A percentile compares a stretch with the other conserved stretches of the same genome.
phyloP scores from a whole-genome alignment of 2,113 vertebrate species.

The Laticauda colubrina region DNA sequence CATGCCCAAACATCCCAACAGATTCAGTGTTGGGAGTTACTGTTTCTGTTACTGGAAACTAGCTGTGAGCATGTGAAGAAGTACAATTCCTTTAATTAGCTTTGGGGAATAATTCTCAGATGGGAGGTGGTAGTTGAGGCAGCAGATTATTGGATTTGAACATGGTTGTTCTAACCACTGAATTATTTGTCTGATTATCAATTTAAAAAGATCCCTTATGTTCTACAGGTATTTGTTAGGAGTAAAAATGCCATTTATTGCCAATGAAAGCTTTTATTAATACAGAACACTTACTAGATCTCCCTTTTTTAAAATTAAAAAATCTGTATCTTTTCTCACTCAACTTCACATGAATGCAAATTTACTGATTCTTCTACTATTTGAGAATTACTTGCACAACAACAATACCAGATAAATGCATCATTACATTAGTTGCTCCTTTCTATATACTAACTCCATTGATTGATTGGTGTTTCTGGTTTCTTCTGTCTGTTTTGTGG shows the following conservation, averaged over 20 bases:
- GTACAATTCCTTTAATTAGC: not conserved
- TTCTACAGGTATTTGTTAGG: not conserved
- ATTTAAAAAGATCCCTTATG: not conserved
- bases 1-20: not conserved
- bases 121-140: not conserved
- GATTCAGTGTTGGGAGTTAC: not conserved
- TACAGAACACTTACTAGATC: not conserved
- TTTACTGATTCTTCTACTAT: not conserved
- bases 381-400: not conserved
- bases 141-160: not conserved
- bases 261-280: not conserved
- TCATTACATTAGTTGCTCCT: not conserved
- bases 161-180: not conserved
- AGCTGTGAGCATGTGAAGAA: not conserved
- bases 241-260: not conserved
- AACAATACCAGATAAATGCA: not conserved
- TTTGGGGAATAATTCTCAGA: not conserved
- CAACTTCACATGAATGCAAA: not conserved
- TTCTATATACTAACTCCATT: not conserved
- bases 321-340: not conserved
- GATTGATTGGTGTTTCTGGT: too few species aligned
- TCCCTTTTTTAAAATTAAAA: not conserved
- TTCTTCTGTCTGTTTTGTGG: too few species aligned
- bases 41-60: not conserved
- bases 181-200: not conserved